Evolutionary conservation across 64 coral and sea anemone species (phyloP).

Genomic region (Montipora capricornis): DNA sequence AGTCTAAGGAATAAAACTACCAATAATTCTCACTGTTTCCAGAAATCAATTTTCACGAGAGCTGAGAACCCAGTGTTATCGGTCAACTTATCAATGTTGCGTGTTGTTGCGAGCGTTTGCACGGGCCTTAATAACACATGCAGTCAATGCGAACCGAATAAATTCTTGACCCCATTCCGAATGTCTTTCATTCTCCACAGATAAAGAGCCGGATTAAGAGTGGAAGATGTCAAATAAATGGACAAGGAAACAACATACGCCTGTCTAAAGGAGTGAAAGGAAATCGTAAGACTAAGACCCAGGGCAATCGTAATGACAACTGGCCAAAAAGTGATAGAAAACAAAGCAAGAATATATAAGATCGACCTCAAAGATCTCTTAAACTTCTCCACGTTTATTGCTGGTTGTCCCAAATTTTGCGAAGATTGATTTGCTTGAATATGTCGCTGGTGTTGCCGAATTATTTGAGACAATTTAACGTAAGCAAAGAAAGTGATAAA

Average conservation of each 20-base stretch:
- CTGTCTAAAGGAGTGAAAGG: no score
- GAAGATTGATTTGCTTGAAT: neutral
- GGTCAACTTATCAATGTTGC: no score
- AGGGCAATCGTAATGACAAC: neutral
- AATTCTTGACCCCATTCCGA: neutral
- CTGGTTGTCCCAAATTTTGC: neutral
- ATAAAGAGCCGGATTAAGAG: neutral
- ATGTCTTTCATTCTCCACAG: constrained; percentile 21
- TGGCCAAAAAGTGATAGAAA: neutral
- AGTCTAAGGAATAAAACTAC: no score
- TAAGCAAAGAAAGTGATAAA: neutral
- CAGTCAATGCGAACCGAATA: neutral
- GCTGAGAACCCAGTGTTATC: no score
- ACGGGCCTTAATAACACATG: no score
- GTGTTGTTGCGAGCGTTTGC: no score
- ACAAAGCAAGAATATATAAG: neutral
- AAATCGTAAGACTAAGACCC: neutral
- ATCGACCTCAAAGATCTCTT: neutral
- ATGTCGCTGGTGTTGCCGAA: neutral
- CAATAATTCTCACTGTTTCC: no score
- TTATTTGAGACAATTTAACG: constrained; percentile 2
- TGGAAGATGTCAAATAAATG: neutral
- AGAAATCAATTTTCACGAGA: no score
- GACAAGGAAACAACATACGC: neutral
- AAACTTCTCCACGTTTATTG: neutral